Percentiles rank a stretch among this genome's conserved stretches.
phyloP scores from a whole-genome alignment of 2,888 invertebrate genomes.

The Spisula subtruncata region DNA sequence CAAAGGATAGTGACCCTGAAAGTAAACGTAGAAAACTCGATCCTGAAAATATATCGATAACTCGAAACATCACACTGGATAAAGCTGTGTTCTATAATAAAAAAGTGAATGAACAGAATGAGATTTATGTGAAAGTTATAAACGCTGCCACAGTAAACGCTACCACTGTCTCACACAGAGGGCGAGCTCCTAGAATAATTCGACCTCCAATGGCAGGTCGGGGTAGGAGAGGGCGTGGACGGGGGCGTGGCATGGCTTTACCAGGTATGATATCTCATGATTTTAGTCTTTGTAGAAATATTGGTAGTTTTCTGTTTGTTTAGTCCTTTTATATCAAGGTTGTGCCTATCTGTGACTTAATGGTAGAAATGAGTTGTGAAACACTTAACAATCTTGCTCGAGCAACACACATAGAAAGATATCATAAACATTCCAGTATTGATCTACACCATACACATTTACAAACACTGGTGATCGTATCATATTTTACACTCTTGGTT shows the following conservation, averaged over 20 bases:
- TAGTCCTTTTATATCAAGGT: too few relatives aligned
- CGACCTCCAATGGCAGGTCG: constrained; percentile 44
- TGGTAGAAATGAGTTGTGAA: too few relatives aligned
- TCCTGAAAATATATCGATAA: neutral
- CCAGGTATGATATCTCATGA: constrained; percentile 47
- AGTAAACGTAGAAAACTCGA: constrained; percentile 66
- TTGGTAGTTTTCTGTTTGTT: neutral
- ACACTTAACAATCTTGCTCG: too few relatives aligned
- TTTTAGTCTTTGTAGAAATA: neutral
- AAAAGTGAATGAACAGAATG: constrained; percentile 59
- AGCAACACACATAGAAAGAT: too few relatives aligned
- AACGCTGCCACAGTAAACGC: constrained; percentile 47
- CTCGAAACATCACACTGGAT: constrained; percentile 28
- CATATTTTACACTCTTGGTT: too few relatives aligned
- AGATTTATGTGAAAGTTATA: constrained; percentile 63
- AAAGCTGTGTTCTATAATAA: constrained; percentile 63
- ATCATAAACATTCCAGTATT: too few relatives aligned
- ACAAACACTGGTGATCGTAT: too few relatives aligned
- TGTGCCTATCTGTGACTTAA: too few relatives aligned
- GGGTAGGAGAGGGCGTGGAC: constrained; percentile 65
- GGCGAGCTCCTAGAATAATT: constrained; percentile 41
- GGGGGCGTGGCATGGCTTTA: constrained; percentile 62
- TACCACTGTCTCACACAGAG: constrained; percentile 24
- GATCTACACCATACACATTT: too few relatives aligned
- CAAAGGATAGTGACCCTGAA: constrained; percentile 49